Base-by-base conservation (phyloP, 2,113 vertebrate genomes). In the Syrrhaptes paradoxus region DNA sequence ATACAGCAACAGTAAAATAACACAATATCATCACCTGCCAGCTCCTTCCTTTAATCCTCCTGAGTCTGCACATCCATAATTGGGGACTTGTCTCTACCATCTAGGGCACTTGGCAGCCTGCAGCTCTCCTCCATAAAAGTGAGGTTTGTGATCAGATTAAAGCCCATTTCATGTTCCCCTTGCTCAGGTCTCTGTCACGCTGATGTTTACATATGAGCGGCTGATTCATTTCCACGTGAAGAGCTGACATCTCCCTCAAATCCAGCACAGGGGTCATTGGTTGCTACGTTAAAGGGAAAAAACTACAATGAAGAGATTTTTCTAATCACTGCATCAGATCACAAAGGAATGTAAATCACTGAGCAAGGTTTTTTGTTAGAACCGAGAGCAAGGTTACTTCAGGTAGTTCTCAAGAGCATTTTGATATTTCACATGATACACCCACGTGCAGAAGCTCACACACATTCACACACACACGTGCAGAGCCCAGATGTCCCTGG, bases 141-240 rank as follows among this genome's bases (percentile, higher is more conserved):
- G 1, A 92, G 83, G 68, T 61, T 11, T 65, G 76, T 78, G 93
- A 92, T 84, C 83, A 92, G 92, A 97, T 96, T 88, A 96, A 96
- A 96, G 83, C 61, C 52, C 66, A 90, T 90, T 94, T 93, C 90
- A 66, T 87, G 92, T 92, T 95, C 79, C 70, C 28, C 58, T 92
- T 2, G 9, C 61, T 49, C 68, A 75, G 79, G 83, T 90, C 75
- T 71, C 82, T 73, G 70, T 83, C 36, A 5, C 2, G 20, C 72
- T 78, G 82, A 88, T 93, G 75, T 96, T 94, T 79, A 95, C 92
- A 26, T 70, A 12, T 8, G 55, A 41, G 63, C 11, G 13, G 38
- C 72, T 90, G 85, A 94, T 70, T 95, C 95, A 94, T 94, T 97
- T 96, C 95, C 93, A 96, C 95, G 93, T 94, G 88, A 96, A 94